Conservation (phyloP, 1,140 invertebrate species). For the Goniozus legneri region DNA sequence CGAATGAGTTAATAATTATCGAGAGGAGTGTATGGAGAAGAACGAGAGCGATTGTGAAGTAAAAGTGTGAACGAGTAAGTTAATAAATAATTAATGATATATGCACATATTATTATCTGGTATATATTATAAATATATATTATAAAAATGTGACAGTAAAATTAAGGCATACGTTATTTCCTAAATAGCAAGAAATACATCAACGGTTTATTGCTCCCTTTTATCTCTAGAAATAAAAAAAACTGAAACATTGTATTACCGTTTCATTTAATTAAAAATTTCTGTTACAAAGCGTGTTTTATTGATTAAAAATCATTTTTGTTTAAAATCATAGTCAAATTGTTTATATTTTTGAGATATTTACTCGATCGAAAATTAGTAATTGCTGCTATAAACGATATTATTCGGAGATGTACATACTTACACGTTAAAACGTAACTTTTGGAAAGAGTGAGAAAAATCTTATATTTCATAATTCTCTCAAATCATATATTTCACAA, state of each 20-base stretch:
- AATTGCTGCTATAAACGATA: no score
- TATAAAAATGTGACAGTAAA: constrained; percentile 45
- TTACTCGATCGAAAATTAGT: no score
- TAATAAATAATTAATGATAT: constrained; percentile 41
- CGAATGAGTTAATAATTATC: constrained; percentile 30
- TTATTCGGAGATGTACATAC: no score
- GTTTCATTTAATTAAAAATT: constrained; percentile 1
- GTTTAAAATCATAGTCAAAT: no score
- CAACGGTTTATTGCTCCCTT: constrained; percentile 39
- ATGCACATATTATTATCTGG: constrained; percentile 40
- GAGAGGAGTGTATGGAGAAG: constrained; percentile 21
- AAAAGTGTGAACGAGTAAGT: constrained; percentile 26
- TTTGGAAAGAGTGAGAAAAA: no score
- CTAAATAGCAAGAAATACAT: constrained; percentile 39
- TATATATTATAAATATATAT: constrained; percentile 29
- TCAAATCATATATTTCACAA: constrained; percentile 28
- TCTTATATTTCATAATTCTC: no score
- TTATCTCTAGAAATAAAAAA: constrained; percentile 42
- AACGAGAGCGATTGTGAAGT: constrained; percentile 23
- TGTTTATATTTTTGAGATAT: no score
- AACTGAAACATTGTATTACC: constrained; percentile 33
- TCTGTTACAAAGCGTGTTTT: no score
- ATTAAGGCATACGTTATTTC: constrained; percentile 44
- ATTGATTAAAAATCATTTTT: no score
- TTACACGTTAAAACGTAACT: no score